These are phyloP conservation scores for Oreochromis grahami DNA, from an alignment of 2,797 vertebrate genomes.

Conservation along the genomic window DNA sequence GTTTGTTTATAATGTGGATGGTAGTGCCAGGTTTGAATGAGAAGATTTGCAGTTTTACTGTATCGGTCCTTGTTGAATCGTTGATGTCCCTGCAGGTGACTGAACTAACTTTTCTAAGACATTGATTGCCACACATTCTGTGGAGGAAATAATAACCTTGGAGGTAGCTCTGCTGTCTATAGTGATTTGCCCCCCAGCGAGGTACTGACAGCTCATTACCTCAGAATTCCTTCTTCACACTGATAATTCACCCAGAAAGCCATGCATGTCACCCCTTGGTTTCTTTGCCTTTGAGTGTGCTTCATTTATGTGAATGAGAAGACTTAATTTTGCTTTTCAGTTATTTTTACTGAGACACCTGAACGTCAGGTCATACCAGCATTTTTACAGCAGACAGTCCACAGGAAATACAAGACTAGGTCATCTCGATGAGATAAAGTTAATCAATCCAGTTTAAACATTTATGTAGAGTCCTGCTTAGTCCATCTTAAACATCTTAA, in stretches of 20 bases:
- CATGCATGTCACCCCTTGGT: background rate
- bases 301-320: background rate
- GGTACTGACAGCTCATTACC: slow-evolving; percentile 41
- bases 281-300: background rate
- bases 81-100: slow-evolving; percentile 26
- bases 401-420: background rate
- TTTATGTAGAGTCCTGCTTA: background rate
- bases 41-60: background rate
- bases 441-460: background rate
- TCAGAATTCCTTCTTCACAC: slow-evolving; percentile 15
- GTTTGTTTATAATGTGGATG: background rate
- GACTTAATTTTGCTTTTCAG: background rate
- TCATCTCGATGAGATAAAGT: background rate
- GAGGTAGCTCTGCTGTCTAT: slow-evolving; percentile 14
- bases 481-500: background rate
- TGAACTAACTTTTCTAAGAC: slow-evolving; percentile 27
- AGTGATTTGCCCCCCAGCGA: slow-evolving; percentile 14
- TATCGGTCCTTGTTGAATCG: background rate
- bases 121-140: slow-evolving; percentile 23
- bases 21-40: slow-evolving; percentile 17
- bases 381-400: background rate
- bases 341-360: background rate
- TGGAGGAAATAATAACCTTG: slow-evolving; percentile 42
- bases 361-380: background rate
- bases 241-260: slow-evolving; percentile 29